phyloP scores from a whole-genome alignment of 2,888 invertebrate genomes.

The Eubasilissa splendida region DNA sequence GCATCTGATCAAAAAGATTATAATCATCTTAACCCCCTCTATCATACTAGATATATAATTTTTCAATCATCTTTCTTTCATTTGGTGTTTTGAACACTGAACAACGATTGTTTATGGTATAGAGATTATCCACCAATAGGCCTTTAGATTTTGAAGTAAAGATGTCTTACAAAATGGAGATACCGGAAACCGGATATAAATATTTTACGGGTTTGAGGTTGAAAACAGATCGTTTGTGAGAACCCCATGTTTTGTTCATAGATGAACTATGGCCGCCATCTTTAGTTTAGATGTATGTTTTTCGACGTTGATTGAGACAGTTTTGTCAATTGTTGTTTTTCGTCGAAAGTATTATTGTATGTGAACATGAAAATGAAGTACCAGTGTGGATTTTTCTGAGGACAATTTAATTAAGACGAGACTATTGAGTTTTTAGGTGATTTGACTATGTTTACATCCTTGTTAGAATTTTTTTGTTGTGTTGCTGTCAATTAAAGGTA shows the following conservation, averaged over 20 bases:
- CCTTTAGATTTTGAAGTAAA: background rate
- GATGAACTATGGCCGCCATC: constrained; percentile 89
- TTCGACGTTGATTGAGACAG: constrained; percentile 68
- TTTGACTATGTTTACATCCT: constrained; percentile 85
- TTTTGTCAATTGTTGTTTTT: constrained; percentile 44
- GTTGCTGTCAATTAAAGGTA: constrained; percentile 75
- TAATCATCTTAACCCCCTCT: too few relatives aligned
- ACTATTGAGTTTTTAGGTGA: constrained; percentile 58
- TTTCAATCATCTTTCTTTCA: too few relatives aligned
- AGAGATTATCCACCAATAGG: constrained; percentile 30
- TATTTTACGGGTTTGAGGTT: constrained; percentile 48
- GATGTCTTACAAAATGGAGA: constrained; percentile 31
- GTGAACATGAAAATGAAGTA: constrained; percentile 31
- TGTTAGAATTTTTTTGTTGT: constrained; percentile 76
- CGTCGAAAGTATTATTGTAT: constrained; percentile 32
- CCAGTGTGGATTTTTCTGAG: constrained; percentile 25
- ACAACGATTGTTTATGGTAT: constrained; percentile 24
- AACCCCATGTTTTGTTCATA: constrained; percentile 82
- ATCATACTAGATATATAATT: too few relatives aligned
- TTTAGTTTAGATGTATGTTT: constrained; percentile 88
- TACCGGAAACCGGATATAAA: constrained; percentile 52
- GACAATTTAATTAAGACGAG: constrained; percentile 19
- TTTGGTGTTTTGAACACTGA: background rate
- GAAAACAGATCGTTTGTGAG: constrained; percentile 65
- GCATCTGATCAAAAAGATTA: too few relatives aligned